phyloP scores from a whole-genome alignment of 2,888 invertebrate species.

The Pristionchus mayeri region DNA sequence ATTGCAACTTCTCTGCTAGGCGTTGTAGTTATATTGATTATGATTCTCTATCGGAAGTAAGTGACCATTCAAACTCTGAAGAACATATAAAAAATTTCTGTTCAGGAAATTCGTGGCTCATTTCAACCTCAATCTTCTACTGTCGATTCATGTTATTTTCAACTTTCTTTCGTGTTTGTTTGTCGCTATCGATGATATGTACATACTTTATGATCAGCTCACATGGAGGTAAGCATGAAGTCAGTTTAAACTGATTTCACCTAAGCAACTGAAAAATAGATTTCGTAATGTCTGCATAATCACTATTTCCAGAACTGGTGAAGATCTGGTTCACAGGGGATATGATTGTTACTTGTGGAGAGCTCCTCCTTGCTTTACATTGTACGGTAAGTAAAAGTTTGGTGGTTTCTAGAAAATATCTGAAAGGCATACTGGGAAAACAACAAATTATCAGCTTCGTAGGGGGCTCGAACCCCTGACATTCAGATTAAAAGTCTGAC shows the following conservation, averaged over 20 bases:
- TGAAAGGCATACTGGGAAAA: not conserved
- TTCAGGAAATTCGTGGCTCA: conserved; percentile 43
- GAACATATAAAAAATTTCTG: not conserved
- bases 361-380: not conserved
- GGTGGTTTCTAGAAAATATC: not conserved
- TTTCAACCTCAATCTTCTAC: conserved; percentile 26
- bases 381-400: not conserved
- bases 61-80: not conserved
- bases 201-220: conserved; percentile 8
- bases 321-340: not conserved
- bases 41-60: conserved; percentile 23
- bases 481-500: conserved; percentile 44
- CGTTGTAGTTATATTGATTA: not conserved
- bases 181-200: conserved; percentile 30
- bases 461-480: conserved; percentile 43
- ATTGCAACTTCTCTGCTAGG: not conserved
- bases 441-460: not conserved
- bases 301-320: not conserved
- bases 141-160: conserved; percentile 14
- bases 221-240: not conserved
- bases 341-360: not conserved
- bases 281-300: not conserved
- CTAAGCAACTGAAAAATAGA: too few species aligned
- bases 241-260: too few species aligned
- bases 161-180: conserved; percentile 13